phyloP scores from a whole-genome alignment of 2,888 invertebrate genomes.

The Volucella bombylans region DNA sequence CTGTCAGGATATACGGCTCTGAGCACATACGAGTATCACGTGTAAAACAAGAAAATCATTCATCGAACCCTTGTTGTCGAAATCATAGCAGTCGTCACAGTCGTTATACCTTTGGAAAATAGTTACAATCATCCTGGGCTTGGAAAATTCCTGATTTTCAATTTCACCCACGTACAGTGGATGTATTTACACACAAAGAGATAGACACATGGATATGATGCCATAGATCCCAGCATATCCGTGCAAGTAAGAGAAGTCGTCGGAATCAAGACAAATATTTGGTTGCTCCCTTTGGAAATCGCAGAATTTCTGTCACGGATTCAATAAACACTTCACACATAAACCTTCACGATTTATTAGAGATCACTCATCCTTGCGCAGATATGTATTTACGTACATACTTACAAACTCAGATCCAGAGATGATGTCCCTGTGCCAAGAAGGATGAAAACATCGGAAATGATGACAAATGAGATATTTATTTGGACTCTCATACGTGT shows the following conservation, averaged over 20 bases:
- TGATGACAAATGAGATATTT: conserved; percentile 67
- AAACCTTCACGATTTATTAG: conserved; percentile 62
- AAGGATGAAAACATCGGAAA: conserved; percentile 35
- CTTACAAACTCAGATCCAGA: background rate
- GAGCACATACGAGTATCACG: conserved; percentile 36
- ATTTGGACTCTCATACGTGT: conserved; percentile 57
- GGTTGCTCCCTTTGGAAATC: conserved; percentile 75
- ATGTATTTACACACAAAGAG: conserved; percentile 52
- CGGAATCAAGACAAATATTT: conserved; percentile 65
- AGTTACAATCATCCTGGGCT: conserved; percentile 50
- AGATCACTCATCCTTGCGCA: conserved; percentile 26
- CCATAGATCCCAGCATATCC: background rate
- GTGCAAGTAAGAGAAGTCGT: background rate
- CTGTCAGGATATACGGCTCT: conserved; percentile 13
- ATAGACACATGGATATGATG: background rate
- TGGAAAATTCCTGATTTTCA: conserved; percentile 61
- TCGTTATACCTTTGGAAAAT: conserved; percentile 14
- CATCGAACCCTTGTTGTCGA: conserved; percentile 47
- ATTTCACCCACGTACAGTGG: conserved; percentile 68
- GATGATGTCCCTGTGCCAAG: background rate
- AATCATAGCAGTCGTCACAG: background rate
- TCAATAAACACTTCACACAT: conserved; percentile 82
- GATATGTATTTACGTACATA: background rate
- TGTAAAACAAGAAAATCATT: conserved; percentile 68
- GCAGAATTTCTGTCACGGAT: conserved; percentile 80